Evolutionary conservation across 2,888 invertebrate genomes (phyloP), one percentile per base, ranked within the genome.

Genomic region (Lepas anatifera): DNA sequence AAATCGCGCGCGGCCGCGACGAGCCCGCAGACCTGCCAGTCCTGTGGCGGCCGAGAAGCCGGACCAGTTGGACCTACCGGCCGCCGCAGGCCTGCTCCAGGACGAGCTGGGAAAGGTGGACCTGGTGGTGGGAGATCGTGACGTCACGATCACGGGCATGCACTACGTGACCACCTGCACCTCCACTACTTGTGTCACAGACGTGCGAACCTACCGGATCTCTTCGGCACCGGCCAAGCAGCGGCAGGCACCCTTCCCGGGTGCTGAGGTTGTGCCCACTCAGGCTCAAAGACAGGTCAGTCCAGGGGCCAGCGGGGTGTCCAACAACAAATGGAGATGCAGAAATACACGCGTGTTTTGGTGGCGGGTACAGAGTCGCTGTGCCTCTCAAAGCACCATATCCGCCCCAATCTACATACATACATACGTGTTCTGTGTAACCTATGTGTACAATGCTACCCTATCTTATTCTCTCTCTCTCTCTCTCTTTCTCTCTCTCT

Each of bases 161-260:
- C 71, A 70, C 50, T 73, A 72, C 27, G 73, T 73, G 27, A 71
- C 74, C 41, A 71, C 72, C 35, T 72, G 73, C 8, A 72, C 73
- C 29, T 72, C 70, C 25, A 70, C 72, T 48, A 71, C 71, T 7
- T 72, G 71, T 64, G 72, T 74, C 37, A 66, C 66, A 25, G 41
- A 66, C 66, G 69, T 72, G 29, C 69, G 71, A 6, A 71, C 72
- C 37, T 72, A 73, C 67, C 71, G 73, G 35, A 70, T 71, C 39
- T 73, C 74, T n/a, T 72, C 74, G 39, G 73, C 73, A 7, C 67
- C 72, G 58, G 72, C 73, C 22, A 71, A 73, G 64, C 69, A 73
- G 52, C 71, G 71, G 22, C 70, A 71, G 37, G 69, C 70, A 39
- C 70, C 70, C 52, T 71, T 70, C 27, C 70, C 70, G 13, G 71